These are phyloP conservation scores for Diplodus sargus DNA, from an alignment of 2,797 vertebrate genomes.

Conservation along the genomic window DNA sequence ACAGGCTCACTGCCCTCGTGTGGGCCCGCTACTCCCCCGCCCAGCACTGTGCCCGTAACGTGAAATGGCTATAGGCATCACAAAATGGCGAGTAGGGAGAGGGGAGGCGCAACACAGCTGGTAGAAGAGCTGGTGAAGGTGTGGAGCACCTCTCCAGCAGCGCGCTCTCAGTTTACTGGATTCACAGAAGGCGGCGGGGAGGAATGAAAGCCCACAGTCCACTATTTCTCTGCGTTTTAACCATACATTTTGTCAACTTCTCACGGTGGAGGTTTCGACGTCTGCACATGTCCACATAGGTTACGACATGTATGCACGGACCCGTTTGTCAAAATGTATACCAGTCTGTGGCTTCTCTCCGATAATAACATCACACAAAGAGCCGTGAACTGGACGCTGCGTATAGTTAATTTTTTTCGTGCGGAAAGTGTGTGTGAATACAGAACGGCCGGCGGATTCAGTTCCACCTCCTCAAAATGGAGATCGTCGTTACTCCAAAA, in stretches of 20 bases:
- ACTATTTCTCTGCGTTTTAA: too few relatives aligned
- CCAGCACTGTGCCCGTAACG: slow-evolving; percentile 14
- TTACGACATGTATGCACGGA: too few relatives aligned
- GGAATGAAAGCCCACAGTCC: too few relatives aligned
- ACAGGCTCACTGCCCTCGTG: not conserved
- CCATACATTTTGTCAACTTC: not conserved
- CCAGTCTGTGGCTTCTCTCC: not conserved
- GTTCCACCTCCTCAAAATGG: slow-evolving; percentile 66
- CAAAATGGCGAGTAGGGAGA: slow-evolving; percentile 64
- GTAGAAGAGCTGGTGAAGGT: slow-evolving; percentile 27
- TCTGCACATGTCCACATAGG: too few relatives aligned
- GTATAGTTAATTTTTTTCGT: not conserved
- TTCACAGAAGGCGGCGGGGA: not conserved
- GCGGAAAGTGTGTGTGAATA: not conserved
- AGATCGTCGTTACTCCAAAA: slow-evolving; percentile 74
- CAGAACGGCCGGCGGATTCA: not conserved
- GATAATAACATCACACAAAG: accelerated
- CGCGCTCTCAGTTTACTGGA: not conserved
- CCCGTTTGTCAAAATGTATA: not conserved
- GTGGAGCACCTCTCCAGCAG: not conserved
- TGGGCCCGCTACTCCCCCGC: slow-evolving; percentile 13
- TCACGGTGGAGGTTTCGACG: too few relatives aligned
- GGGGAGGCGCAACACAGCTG: slow-evolving; percentile 11
- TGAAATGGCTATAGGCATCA: slow-evolving; percentile 58
- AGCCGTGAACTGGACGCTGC: not conserved